Base-by-base conservation (phyloP, 1,140 invertebrate genomes). In the Drosophila sp. region DNA sequence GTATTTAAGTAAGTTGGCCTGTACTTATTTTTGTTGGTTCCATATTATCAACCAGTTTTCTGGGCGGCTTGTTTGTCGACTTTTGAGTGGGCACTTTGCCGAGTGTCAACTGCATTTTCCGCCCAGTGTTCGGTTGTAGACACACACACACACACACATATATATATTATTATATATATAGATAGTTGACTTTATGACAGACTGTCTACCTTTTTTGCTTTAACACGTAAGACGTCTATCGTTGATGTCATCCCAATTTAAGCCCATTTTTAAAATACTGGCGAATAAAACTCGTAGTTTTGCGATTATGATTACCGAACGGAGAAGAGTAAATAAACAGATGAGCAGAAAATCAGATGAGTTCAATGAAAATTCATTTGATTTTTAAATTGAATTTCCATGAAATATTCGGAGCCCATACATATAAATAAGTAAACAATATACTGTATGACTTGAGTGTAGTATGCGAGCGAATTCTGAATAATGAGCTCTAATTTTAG, bases 81-180 rank as follows among this genome's bases (percentile, higher is more conserved):
- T 61, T 72, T 73, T 54, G 58, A 83, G 80, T 82, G 80, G 65
- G 65, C 65, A 66, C 57, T 66, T 34, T 21, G 14, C 34, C 56
- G 36, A 79, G 80, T 84, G 80, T 51, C 72, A 79, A 72, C 76
- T 83, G 80, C 72, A 78, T 65, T 80, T 71, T 78, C 69, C 76
- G 57, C 21, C 18, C 46, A 40, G 14, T 9, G 14, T 0, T 18
- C 25, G 43, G 41, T 45, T 38, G 48, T 56, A 46, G 27, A 69
- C 25, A 51, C 18, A 40, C 8, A 11, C 8, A 46, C 0, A 62
- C 8, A 40, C 13, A 25, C 7, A 4, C 6, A 43, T 11, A 7
- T 29, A 32, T 11, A 13, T 32, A 38, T 8, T 45, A 11, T 13
- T 36, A 8, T 21, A 32, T 2, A 7, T 4, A 21, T 21, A 21